Base-by-base conservation (phyloP, 2,113 vertebrate genomes). In the Ochotona curzoniae region DNA sequence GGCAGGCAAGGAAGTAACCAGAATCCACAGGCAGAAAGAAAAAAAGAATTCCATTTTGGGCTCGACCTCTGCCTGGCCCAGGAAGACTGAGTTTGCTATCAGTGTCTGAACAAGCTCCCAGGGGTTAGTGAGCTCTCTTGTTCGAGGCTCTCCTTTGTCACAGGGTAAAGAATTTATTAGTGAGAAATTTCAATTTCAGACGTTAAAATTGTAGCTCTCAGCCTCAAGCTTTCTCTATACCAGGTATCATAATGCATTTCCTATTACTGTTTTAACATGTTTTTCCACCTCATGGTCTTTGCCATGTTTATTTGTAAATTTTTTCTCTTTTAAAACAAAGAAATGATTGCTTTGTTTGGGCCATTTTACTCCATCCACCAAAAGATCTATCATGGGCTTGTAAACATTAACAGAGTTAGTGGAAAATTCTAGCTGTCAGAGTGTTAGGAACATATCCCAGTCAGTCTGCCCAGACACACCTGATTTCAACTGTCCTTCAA, bases 101-200 rank as follows among this genome's bases (percentile, higher is more conserved):
- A 21, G 66, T 87, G 81, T 95, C 73, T 38, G 94, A 95, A 93
- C 76, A 87, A 94, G 83, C 74, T 94, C 94, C 88, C 89, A 75
- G 61, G 54, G 60, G 69, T 91, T 93, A 83, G 28, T 14, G 11
- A 85, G 90, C 67, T 86, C 94, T 86, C 79, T 61, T 28, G 11
- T 93, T 90, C 5, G 2, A 87, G 28, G 15, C 26, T 94, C 38
- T 82, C 81, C 84, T 95, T 95, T 92, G 88, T 96, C 93, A 66
- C 3, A 3, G 76, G 76, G 89, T 96, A 96, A 96, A 92, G 88
- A 95, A 94, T 94, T 95, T 95, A 95, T 95, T 96, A 95, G 91
- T 87, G 89, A 94, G 89, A 93, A 95, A 94, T 96, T 95, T 95
- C 95, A 91, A 94, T 97, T 95, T 93, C 93, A 94, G 73, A 91